Conservation (phyloP, 2,113 vertebrate species). For the Eidolon helvum region DNA sequence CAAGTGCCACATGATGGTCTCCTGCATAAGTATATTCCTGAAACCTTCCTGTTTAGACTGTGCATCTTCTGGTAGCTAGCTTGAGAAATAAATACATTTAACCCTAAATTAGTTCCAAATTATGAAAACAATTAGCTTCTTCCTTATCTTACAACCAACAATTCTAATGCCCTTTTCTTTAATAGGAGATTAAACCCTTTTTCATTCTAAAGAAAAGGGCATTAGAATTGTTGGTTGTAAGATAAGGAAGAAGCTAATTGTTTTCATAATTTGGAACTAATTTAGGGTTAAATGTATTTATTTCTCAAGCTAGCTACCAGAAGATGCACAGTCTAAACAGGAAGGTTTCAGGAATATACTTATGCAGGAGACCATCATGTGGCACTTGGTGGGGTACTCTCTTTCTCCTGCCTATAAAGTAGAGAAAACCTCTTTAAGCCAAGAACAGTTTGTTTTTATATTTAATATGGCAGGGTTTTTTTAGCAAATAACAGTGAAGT, state of each 20-base stretch:
- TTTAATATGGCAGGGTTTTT: neutral
- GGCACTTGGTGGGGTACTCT: neutral
- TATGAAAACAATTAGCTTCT: neutral
- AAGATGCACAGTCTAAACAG: neutral
- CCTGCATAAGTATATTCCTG: neutral
- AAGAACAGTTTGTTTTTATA: neutral
- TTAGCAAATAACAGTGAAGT: neutral
- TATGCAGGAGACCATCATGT: neutral
- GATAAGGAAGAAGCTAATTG: neutral
- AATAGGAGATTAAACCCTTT: no score
- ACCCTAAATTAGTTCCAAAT: neutral
- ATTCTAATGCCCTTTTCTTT: neutral
- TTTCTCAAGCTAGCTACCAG: neutral
- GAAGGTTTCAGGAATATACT: neutral
- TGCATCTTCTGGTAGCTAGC: neutral
- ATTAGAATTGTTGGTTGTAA: neutral
- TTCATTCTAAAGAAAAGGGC: neutral
- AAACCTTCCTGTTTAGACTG: neutral
- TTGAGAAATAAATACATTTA: neutral
- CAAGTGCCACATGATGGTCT: neutral
- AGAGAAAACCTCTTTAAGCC: neutral
- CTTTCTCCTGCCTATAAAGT: neutral
- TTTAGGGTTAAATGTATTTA: neutral
- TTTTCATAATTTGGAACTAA: neutral
- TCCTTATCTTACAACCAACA: neutral